Base-by-base conservation (phyloP, 2,888 invertebrate species). In the Fissipunctia ypsillon region DNA sequence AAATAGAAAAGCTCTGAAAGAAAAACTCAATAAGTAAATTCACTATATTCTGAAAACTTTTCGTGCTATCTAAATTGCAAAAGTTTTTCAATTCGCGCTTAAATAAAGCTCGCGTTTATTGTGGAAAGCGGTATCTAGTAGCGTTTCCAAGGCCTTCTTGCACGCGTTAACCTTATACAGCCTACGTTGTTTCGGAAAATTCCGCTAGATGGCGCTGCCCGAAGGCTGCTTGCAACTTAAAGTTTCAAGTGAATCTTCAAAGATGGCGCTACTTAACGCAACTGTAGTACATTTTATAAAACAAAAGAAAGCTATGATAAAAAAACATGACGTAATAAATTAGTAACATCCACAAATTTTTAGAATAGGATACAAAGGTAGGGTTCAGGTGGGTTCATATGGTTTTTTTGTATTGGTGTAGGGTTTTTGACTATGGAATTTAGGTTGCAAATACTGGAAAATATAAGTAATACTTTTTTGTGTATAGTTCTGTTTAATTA, bases 131-230 rank as follows among this genome's bases (percentile, higher is more conserved):
- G 81, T 89, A 91, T 94, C 95, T 95, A 92, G 91, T 90, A 91
- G 90, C 86, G 81, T 87, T 90, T 87, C 76, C 80, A 75, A 64
- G 87, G 91, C 89, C 87, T 92, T 91, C 88, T 87, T 84, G 68
- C 79, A 77, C 78, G 73, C 73, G 70, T 81, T 76, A 63, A 70
- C 78, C 84, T 88, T 81, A 78, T 83, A 86, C 91, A 94, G 90
- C 93, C 92, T 94, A 81, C 87, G 81, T 91, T 56, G 93, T 95
- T 91, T 84, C 59, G 90, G 91, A 92, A 95, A 94, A 93, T 90
- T 91, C 90, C 91, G 88, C 90, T 91, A 96, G 96, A 93, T 95
- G 96, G 93, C 95, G 92, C 77, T 77, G 61, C 73, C n/a, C 35
- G 16, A 81, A 89, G 84, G 86, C 84, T 88, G 73, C 76, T 63